These are phyloP conservation scores for Caenorhabditis wallacei DNA, from an alignment of 2,888 invertebrate species.

Conservation along the genomic window DNA sequence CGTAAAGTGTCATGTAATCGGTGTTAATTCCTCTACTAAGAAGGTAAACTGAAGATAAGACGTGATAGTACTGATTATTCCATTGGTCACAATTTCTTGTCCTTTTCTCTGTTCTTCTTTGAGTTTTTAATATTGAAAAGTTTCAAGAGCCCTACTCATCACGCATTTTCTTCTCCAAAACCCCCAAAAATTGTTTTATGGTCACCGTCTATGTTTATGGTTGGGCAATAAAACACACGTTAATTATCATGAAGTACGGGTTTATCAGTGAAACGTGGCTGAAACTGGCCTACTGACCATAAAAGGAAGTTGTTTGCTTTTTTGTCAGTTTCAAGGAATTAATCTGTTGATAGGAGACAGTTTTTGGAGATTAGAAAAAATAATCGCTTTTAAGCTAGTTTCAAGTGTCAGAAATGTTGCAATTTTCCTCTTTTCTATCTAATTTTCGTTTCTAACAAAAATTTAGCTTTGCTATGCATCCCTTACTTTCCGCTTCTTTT, in stretches of 20 bases:
- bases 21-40: conserved; percentile 44
- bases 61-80: neutral
- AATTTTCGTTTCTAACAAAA: neutral
- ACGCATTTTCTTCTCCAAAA: conserved; percentile 23
- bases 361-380: neutral
- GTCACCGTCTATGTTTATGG: too few relatives aligned
- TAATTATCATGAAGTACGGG: neutral
- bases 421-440: neutral
- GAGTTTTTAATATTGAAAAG: neutral
- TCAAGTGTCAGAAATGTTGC: conserved; percentile 15
- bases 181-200: too few relatives aligned
- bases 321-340: neutral
- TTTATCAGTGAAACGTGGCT: neutral
- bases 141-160: neutral
- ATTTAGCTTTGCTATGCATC: too few relatives aligned
- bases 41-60: conserved; percentile 31
- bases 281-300: neutral
- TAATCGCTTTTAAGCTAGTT: neutral
- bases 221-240: neutral
- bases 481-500: too few relatives aligned
- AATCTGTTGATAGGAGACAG: neutral
- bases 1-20: conserved; percentile 16
- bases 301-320: too few relatives aligned
- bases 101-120: too few relatives aligned
- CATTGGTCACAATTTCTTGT: conserved; percentile 5